Base-by-base conservation (phyloP, 2,113 vertebrate genomes). In the Polypterus bichir region DNA sequence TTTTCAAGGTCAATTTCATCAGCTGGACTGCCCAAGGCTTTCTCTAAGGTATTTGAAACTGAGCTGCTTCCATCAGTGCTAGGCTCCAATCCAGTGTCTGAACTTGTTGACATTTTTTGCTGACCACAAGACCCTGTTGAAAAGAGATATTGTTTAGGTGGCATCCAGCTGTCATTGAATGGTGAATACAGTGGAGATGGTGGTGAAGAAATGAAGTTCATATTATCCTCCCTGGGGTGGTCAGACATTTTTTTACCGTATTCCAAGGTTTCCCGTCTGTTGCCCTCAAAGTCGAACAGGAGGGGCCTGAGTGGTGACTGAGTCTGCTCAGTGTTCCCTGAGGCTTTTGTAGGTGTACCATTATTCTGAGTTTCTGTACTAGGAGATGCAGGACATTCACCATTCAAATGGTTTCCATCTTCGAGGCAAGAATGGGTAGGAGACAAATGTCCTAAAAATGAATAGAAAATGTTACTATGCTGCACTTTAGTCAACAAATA, bases 251-350 rank as follows among this genome's bases (percentile, higher is more conserved):
- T 80, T 76, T 85, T 85, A 84, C 85, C 88, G 73, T 81, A 88
- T 80, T 89, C 87, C 54, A 72, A 80, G 60, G 79, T 77, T 71
- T 84, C 83, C 52, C 73, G 81, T 79, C 86, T 85, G 85, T 91
- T 91, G 77, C 89, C 88, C 76, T 89, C 87, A 72, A 82, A 77
- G 77, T 90, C 88, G 54, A 83, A 88, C 65, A 83, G 81, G 71
- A 86, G 77, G 64, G 83, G 82, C 69, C 78, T 85, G 79, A 77
- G 79, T 61, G 79, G 80, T 62, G 85, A 77, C 61, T 79, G 82
- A 62, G 77, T 54, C 69, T 76, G 83, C 69, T 73, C 77, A 59
- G 79, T 78, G 73, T 79, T 77, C 69, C 74, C 79, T 46, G 72
- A 47, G 71, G 77, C 76, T 79, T 78, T 83, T 71, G 69, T 65